A percentile compares a stretch with the other conserved stretches of the same genome.
Conservation (phyloP, 2,888 invertebrate genomes). For the Timema podura region DNA sequence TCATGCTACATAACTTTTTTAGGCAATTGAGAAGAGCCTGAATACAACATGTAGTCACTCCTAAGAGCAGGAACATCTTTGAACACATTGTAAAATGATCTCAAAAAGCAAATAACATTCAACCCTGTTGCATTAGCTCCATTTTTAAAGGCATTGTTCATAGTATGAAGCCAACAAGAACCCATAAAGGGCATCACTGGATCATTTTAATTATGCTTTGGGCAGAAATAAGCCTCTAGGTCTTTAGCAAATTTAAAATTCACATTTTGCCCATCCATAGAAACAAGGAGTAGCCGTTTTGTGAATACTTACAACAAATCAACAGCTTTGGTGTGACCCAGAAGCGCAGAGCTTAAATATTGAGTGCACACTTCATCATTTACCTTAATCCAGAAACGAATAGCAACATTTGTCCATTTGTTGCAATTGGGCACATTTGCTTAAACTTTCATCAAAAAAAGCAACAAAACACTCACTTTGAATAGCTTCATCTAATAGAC, state of each 20-base stretch:
- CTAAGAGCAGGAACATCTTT: slow-evolving; percentile 4
- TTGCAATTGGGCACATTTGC: slow-evolving; percentile 6
- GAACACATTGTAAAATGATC: background rate
- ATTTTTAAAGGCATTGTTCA: slow-evolving; percentile 11
- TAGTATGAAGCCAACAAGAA: background rate
- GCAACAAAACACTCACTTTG: slow-evolving; percentile 2
- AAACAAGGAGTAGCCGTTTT: background rate
- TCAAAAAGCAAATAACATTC: background rate
- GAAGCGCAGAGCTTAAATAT: background rate
- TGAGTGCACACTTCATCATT: slow-evolving; percentile 2
- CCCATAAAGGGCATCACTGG: background rate
- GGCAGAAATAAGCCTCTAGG: background rate
- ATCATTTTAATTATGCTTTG: slow-evolving; percentile 2
- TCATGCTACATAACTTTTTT: background rate
- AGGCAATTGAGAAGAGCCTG: background rate
- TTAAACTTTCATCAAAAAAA: slow-evolving; percentile 8
- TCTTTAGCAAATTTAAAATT: slow-evolving; percentile 1
- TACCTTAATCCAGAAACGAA: slow-evolving; percentile 8
- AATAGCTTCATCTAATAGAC: background rate
- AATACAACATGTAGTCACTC: background rate
- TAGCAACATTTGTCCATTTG: slow-evolving; percentile 14
- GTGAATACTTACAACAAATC: background rate
- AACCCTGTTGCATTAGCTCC: background rate
- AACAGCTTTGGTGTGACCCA: background rate
- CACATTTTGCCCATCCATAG: slow-evolving; percentile 1